phyloP scores from a whole-genome alignment of 2,888 invertebrate genomes.

The Sminthurinus aureus region DNA sequence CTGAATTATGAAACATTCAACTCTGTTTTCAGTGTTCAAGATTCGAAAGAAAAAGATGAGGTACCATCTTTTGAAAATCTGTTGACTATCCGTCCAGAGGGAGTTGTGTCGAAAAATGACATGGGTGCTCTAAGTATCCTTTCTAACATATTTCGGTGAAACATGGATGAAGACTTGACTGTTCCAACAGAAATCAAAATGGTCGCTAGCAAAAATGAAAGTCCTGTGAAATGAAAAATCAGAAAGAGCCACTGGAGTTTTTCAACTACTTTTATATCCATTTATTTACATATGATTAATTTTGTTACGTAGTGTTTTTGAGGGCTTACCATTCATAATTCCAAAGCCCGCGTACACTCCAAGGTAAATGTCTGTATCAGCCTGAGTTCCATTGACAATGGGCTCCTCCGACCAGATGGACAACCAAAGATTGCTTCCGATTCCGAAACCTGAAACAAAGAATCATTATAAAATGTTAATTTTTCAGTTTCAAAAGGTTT shows the following conservation, averaged over 20 bases:
- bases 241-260: no score
- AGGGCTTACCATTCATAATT: slow-evolving; percentile 61
- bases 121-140: slow-evolving; percentile 74
- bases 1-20: not conserved
- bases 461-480: slow-evolving; percentile 7
- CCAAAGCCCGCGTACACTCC: slow-evolving; percentile 63
- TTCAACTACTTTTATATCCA: slow-evolving; percentile 3
- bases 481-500: not conserved
- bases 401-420: slow-evolving; percentile 58
- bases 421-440: slow-evolving; percentile 61
- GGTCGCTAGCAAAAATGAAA: slow-evolving; percentile 33
- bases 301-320: no score
- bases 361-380: slow-evolving; percentile 61
- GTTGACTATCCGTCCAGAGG: slow-evolving; percentile 79
- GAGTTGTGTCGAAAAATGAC: slow-evolving; percentile 82
- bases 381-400: slow-evolving; percentile 53
- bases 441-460: slow-evolving; percentile 50
- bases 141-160: slow-evolving; percentile 72
- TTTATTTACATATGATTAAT: not conserved
- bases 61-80: slow-evolving; percentile 64
- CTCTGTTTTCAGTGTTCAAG: slow-evolving; percentile 38
- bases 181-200: slow-evolving; percentile 66
- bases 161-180: slow-evolving; percentile 69
- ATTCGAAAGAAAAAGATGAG: no score
- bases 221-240: slow-evolving; percentile 12